Base-by-base conservation (phyloP, 2,888 invertebrate species). In the Agonopterix subpropinquella region DNA sequence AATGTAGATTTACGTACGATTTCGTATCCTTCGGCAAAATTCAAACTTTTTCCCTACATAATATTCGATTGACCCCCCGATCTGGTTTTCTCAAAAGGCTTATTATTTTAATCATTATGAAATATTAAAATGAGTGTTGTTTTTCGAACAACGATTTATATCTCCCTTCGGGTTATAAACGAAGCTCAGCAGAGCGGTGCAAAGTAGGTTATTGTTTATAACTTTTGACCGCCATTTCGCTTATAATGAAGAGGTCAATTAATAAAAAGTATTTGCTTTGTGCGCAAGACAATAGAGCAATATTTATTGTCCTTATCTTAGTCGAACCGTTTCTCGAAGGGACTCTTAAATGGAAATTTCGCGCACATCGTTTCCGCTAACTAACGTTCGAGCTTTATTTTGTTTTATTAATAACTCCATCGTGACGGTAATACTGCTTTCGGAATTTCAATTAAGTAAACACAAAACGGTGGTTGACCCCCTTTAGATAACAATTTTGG, bases 191-290 rank as follows among this genome's bases (percentile, higher is more conserved):
- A 67, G 54, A 57, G 65, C 69, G 59, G 53, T 28, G 28, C 28
- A 28, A 66, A 67, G 62, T 64, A 65, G 65, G 70, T 72, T 70
- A 73, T 72, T 73, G 69, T 73, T 70, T 70, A 69, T 65, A 72
- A 70, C 68, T 71, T 67, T 62, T 61, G 61, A 64, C 70, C 71
- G 64, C 67, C 60, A 71, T 72, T 70, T 69, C 65, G 59, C 62
- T 55, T 57, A 62, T 59, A 67, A 64, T 64, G 66, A 69, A 73
- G 68, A 65, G 71, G 64, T 70, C 65, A 68, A 67, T 65, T 71
- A 67, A 65, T 71, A 69, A 70, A 72, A 73, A 70, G 60, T 65
- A 59, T 62, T 64, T 60, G 61, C 64, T 63, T 64, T 70, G 67
- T 67, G 60, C 50, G 51, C 55, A 54, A 60, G 63, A 67, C 66